Evolutionary conservation across 2,113 vertebrate genomes (phyloP).

Genomic region (Nothobranchius kuhntae): DNA sequence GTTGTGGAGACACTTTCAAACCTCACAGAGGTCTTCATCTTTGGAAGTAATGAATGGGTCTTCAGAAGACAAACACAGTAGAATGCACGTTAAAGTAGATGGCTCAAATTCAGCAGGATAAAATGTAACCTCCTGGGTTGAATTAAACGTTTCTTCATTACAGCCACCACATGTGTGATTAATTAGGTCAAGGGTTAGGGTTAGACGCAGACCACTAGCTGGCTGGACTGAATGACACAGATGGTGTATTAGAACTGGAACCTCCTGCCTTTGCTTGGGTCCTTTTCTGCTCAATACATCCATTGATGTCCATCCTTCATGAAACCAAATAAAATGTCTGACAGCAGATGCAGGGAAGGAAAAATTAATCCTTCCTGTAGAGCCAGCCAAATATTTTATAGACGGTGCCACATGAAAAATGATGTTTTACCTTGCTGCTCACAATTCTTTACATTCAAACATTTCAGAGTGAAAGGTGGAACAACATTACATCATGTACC

Average conservation of each 20-base stretch:
- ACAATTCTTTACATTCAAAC: constrained; percentile 44
- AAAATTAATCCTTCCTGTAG: constrained; percentile 41
- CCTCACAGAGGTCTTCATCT: neutral
- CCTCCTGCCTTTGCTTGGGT: constrained; percentile 36
- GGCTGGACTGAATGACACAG: neutral
- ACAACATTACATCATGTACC: constrained; percentile 72
- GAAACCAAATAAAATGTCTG: constrained; percentile 65
- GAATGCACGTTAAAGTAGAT: constrained; percentile 73
- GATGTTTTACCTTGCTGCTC: constrained; percentile 60
- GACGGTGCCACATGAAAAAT: constrained; percentile 57
- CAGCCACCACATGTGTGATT: constrained; percentile 55
- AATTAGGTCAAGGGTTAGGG: constrained; percentile 6
- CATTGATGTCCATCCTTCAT: constrained; percentile 62
- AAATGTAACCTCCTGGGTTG: constrained; percentile 23
- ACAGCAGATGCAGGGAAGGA: constrained; percentile 57
- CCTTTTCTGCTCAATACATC: constrained; percentile 61
- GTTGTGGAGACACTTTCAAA: neutral
- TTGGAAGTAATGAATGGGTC: too few species aligned
- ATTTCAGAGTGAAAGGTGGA: constrained; percentile 53
- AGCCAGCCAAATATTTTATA: constrained; percentile 60
- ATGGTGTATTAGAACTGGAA: constrained; percentile 22
- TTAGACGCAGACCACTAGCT: neutral
- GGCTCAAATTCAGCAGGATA: constrained; percentile 40
- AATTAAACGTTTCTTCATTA: constrained; percentile 50
- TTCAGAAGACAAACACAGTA: constrained; percentile 48